These are phyloP conservation scores for Metalampra italica DNA, from an alignment of 2,888 invertebrate genomes.

Conservation along the genomic window DNA sequence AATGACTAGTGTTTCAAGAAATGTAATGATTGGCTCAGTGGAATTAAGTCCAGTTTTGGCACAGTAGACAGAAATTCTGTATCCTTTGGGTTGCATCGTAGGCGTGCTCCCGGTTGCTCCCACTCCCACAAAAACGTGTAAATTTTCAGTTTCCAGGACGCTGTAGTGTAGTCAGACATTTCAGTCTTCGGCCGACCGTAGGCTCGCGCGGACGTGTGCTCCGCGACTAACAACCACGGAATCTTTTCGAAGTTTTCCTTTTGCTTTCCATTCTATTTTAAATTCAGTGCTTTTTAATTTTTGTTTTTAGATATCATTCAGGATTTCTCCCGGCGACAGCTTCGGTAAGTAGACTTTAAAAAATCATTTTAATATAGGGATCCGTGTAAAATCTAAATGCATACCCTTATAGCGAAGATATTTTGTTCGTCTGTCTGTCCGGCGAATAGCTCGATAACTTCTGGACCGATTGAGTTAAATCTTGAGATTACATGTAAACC, in stretches of 20 bases:
- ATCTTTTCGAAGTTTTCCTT: conserved; percentile 27
- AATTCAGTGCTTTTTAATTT: conserved; percentile 36
- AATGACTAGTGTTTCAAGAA: too few species aligned
- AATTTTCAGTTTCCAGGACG: conserved; percentile 15
- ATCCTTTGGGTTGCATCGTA: too few species aligned
- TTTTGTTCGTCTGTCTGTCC: too few species aligned
- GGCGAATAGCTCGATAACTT: too few species aligned
- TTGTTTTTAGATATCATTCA: conserved; percentile 24
- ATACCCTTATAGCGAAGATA: too few species aligned
- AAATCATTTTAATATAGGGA: too few species aligned
- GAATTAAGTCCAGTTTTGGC: too few species aligned
- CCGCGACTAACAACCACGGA: not conserved
- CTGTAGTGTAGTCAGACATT: conserved; percentile 5
- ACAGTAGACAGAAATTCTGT: too few species aligned
- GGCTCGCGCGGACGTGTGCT: conserved; percentile 16
- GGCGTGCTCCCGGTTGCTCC: conserved; percentile 24
- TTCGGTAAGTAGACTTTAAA: conserved; percentile 30
- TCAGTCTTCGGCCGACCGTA: conserved; percentile 42
- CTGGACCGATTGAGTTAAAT: too few species aligned
- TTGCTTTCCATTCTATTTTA: conserved; percentile 21
- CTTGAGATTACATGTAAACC: too few species aligned
- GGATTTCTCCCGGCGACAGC: conserved; percentile 16
- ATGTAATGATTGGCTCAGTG: too few species aligned
- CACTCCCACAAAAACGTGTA: conserved; percentile 26
- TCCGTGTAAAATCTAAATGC: too few species aligned